Evolutionary conservation across 2,113 vertebrate species (phyloP).

Genomic region (Trachemys scripta): DNA sequence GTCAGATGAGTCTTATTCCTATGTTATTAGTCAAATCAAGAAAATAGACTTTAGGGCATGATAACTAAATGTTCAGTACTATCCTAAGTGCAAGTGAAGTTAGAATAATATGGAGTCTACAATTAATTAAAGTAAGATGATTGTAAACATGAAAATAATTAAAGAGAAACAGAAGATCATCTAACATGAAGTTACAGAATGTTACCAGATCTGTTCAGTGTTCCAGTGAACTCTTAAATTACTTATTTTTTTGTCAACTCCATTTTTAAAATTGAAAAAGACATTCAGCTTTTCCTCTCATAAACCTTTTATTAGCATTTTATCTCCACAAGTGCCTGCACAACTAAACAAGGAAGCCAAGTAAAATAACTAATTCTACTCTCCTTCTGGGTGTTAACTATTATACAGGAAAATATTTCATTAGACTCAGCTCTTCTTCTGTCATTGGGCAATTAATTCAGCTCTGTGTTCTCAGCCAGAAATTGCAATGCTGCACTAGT

Average conservation of each 20-base stretch:
- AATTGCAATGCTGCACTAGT: not conserved
- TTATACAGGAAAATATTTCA: rapidly evolving
- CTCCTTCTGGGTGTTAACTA: not conserved
- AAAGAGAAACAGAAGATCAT: not conserved
- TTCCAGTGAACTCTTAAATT: rapidly evolving
- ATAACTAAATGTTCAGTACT: not conserved
- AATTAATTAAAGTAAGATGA: not conserved
- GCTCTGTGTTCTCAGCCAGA: not conserved
- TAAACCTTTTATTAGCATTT: not conserved
- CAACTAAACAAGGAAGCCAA: rapidly evolving
- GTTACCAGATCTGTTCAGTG: rapidly evolving
- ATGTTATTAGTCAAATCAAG: not conserved
- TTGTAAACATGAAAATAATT: not conserved
- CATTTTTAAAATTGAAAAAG: not conserved
- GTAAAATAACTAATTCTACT: not conserved
- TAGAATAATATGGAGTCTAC: not conserved
- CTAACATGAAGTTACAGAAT: not conserved
- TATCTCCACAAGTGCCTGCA: not conserved
- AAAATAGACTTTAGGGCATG: not conserved
- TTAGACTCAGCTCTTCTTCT: not conserved
- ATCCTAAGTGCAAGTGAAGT: not conserved
- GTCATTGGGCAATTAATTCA: rapidly evolving
- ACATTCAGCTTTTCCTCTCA: not conserved
- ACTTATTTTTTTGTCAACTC: not conserved
- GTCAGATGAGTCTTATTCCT: not conserved